phyloP scores from a whole-genome alignment of 2,888 invertebrate species.

The Drosophila robusta region DNA sequence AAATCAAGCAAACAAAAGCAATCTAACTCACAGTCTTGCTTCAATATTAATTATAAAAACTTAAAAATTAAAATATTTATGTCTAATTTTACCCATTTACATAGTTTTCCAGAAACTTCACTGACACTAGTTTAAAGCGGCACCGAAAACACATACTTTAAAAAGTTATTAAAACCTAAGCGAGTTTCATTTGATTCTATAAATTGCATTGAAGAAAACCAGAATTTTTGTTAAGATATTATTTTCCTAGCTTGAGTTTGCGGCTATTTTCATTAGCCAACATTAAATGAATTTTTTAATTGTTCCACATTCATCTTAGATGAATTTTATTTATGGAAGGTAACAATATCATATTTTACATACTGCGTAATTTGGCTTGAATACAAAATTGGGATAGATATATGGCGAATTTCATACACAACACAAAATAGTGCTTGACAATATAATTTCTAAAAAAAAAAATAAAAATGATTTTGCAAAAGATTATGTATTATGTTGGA shows the following conservation, averaged over 20 bases:
- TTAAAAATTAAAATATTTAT: not conserved
- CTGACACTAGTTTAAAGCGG: not conserved
- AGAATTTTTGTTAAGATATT: no score
- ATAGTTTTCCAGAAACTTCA: not conserved
- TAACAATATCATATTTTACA: not conserved
- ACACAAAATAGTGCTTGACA: conserved; percentile 82
- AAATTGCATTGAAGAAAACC: not conserved
- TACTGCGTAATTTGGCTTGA: not conserved
- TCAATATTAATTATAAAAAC: conserved; percentile 40
- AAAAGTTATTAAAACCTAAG: not conserved
- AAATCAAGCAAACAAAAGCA: conserved; percentile 59
- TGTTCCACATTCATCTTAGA: not conserved
- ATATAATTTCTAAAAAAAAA: conserved; percentile 79
- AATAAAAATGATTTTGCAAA: conserved; percentile 7
- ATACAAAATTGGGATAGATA: not conserved
- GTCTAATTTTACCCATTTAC: conserved; percentile 1
- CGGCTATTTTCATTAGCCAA: not conserved
- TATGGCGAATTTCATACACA: conserved; percentile 1
- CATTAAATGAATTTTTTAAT: conserved; percentile 7
- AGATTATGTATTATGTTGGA: not conserved
- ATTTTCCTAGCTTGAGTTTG: not conserved
- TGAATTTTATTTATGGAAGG: no score
- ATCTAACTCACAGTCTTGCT: conserved; percentile 62
- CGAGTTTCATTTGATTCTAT: not conserved
- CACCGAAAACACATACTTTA: not conserved